phyloP scores from a whole-genome alignment of 2,113 vertebrate species.

The Corvus cornix region DNA sequence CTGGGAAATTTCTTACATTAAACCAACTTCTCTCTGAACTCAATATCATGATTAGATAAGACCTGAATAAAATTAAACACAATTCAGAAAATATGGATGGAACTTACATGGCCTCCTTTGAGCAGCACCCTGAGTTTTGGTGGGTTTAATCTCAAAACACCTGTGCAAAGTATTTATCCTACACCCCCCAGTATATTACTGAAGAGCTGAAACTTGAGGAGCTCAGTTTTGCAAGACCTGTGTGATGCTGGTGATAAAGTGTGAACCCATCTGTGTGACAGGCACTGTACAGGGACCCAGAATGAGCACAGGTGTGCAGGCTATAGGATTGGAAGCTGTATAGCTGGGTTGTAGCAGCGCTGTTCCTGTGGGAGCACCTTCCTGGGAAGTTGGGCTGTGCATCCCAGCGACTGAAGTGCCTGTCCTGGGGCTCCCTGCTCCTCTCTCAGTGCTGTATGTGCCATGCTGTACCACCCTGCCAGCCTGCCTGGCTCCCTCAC shows the following conservation, averaged over 20 bases:
- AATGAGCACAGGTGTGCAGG: not conserved
- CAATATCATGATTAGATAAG: not conserved
- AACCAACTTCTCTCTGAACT: not conserved
- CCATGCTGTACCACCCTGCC: not conserved
- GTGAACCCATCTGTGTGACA: not conserved
- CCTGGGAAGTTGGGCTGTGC: not conserved
- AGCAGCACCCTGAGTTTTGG: not conserved
- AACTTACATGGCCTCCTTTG: not conserved
- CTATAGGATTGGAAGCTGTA: accelerated
- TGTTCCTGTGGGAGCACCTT: not conserved
- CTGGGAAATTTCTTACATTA: not conserved
- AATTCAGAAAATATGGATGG: not conserved
- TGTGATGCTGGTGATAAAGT: not conserved
- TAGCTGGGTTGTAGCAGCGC: accelerated
- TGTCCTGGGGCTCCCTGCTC: not conserved
- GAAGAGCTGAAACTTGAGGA: not conserved
- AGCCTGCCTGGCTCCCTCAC: not conserved
- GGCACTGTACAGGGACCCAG: not conserved
- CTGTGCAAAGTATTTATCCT: not conserved
- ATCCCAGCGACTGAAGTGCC: accelerated
- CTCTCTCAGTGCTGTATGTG: not conserved
- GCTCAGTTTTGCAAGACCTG: not conserved
- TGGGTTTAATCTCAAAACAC: not conserved
- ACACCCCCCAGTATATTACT: not conserved
- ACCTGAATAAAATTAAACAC: not conserved